phyloP scores from a whole-genome alignment of 2,113 vertebrate genomes.

The Odobenus rosmarus region DNA sequence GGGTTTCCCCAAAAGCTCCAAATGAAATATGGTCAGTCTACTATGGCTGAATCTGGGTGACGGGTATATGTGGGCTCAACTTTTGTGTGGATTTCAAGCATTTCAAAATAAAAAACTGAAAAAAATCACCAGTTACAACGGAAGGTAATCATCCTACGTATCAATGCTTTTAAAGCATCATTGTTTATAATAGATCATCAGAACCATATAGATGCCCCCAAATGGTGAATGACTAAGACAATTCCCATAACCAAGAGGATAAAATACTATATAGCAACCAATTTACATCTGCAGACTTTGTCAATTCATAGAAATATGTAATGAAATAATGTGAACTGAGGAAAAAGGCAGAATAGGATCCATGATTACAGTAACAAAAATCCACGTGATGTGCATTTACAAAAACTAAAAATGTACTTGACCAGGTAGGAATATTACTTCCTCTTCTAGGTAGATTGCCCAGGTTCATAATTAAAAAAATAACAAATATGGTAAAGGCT shows the following conservation, averaged over 20 bases:
- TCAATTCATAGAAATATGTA: neutral
- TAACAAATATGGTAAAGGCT: neutral
- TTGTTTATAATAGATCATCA: slow-evolving; percentile 4
- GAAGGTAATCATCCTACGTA: neutral
- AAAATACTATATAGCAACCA: slow-evolving; percentile 18
- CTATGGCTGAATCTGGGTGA: neutral
- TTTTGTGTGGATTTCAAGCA: slow-evolving; percentile 38
- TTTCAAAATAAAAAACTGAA: slow-evolving; percentile 36
- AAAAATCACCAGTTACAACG: neutral
- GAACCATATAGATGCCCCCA: neutral
- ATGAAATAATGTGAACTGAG: neutral
- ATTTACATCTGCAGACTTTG: neutral
- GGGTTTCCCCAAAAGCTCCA: neutral
- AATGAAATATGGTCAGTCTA: neutral
- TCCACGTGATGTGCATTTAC: neutral
- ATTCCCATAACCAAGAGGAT: neutral
- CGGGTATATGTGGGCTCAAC: neutral
- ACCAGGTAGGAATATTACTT: neutral
- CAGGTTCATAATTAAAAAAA: neutral
- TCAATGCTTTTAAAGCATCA: neutral
- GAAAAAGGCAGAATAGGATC: neutral
- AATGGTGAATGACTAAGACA: neutral
- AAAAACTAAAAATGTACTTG: slow-evolving; percentile 24
- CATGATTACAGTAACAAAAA: slow-evolving; percentile 14
- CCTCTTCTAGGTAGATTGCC: neutral